These are phyloP conservation scores for Drosophila kepulauana DNA, from an alignment of 1,140 invertebrate species.

Conservation along the genomic window DNA sequence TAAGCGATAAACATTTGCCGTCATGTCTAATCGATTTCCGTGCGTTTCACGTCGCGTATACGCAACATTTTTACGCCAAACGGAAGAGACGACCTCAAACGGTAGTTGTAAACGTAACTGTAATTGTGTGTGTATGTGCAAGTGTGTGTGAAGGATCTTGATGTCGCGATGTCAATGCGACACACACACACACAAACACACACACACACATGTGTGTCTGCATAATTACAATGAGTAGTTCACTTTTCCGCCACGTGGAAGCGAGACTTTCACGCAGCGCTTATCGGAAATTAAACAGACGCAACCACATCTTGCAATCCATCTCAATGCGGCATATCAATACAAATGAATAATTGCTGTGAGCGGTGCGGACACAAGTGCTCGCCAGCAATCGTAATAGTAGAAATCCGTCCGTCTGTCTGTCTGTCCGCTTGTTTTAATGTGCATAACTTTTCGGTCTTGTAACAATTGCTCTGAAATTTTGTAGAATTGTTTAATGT, in stretches of 20 bases:
- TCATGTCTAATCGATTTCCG: slow-evolving; percentile 76
- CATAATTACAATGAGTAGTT: slow-evolving; percentile 25
- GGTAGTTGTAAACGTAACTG: slow-evolving; percentile 3
- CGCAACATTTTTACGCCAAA: slow-evolving; percentile 31
- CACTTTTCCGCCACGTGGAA: no score
- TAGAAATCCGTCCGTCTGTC: no score
- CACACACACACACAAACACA: not conserved
- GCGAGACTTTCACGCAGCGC: not conserved
- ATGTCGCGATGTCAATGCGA: not conserved
- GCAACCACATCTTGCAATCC: no score
- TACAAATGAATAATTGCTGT: not conserved
- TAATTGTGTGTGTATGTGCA: slow-evolving; percentile 8
- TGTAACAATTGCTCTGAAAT: no score
- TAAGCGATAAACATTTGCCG: slow-evolving; percentile 63
- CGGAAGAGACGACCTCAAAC: slow-evolving; percentile 1
- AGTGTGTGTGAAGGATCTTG: slow-evolving; percentile 22
- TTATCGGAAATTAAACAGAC: slow-evolving; percentile 45
- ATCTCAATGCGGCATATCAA: not conserved
- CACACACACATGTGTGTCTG: not conserved
- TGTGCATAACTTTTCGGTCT: no score
- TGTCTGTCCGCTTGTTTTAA: no score
- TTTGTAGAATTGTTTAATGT: no score
- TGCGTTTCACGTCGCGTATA: slow-evolving; percentile 45
- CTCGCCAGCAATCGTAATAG: no score
- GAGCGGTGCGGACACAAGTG: no score